Evolutionary conservation across 2,797 vertebrate species (phyloP).

Genomic region (Sebastes reedi): DNA sequence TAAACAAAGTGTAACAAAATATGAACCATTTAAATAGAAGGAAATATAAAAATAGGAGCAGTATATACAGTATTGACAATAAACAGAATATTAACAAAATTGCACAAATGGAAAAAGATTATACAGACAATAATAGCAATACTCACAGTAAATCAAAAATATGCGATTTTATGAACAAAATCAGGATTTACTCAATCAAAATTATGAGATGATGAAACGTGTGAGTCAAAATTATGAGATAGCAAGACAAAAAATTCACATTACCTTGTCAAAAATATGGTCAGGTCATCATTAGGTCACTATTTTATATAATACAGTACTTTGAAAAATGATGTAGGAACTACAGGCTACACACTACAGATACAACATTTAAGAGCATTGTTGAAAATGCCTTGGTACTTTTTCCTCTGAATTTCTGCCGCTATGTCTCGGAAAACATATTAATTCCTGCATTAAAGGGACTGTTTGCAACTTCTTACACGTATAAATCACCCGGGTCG

Average conservation of each 20-base stretch:
- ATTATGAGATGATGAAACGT: too few relatives aligned
- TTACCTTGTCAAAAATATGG: background rate
- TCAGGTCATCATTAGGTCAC: background rate
- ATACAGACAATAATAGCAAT: background rate
- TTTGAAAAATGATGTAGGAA: background rate
- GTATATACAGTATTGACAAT: too few relatives aligned
- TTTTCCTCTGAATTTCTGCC: background rate
- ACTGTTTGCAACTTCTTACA: too few relatives aligned
- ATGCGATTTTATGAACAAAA: background rate
- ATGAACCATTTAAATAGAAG: too few relatives aligned
- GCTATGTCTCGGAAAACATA: background rate
- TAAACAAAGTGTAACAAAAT: too few relatives aligned
- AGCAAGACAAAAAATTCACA: background rate
- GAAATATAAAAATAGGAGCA: too few relatives aligned
- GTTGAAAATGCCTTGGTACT: background rate
- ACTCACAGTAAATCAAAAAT: background rate
- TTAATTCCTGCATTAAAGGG: background rate
- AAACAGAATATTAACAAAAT: background rate
- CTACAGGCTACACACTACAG: background rate
- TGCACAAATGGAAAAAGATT: background rate
- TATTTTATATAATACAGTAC: background rate
- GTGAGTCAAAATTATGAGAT: background rate
- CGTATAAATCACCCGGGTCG: too few relatives aligned
- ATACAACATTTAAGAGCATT: background rate
- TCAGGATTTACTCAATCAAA: too few relatives aligned